These are phyloP conservation scores for Eretmocerus hayati DNA, from an alignment of 2,888 invertebrate species.

Conservation along the genomic window DNA sequence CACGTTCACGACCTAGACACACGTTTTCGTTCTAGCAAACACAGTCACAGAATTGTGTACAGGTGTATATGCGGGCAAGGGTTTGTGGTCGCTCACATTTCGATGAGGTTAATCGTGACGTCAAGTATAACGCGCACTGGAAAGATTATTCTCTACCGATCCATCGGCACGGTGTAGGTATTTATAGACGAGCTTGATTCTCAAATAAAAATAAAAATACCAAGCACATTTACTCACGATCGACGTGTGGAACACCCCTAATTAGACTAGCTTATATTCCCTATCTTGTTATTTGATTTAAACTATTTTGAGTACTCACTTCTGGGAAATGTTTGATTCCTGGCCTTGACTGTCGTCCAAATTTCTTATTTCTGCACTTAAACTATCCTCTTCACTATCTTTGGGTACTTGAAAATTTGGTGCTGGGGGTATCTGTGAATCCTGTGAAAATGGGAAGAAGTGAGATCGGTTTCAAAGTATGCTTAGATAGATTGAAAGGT, in stretches of 20 bases:
- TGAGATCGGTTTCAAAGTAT: background rate
- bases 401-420: slow-evolving; percentile 9
- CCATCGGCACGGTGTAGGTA: no score
- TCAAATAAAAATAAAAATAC: no score
- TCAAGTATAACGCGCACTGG: background rate
- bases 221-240: no score
- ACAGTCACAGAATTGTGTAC: background rate
- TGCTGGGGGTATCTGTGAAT: slow-evolving; percentile 4
- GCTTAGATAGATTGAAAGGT: no score
- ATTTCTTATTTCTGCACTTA: slow-evolving; percentile 28
- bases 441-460: slow-evolving; percentile 6
- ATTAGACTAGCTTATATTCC: no score
- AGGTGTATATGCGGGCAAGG: slow-evolving; percentile 6
- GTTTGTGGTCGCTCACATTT: slow-evolving; percentile 2
- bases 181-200: no score
- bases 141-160: no score
- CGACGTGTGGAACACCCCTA: no score
- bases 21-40: background rate
- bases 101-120: slow-evolving; percentile 11
- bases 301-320: slow-evolving; percentile 31
- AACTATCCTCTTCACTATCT: slow-evolving; percentile 15
- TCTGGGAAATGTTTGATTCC: slow-evolving; percentile 42
- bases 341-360: slow-evolving; percentile 37
- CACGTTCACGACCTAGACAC: slow-evolving; percentile 15
- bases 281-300: no score